Evolutionary conservation across 2,888 invertebrate genomes (phyloP).

Genomic region (Drosophila neonasuta): DNA sequence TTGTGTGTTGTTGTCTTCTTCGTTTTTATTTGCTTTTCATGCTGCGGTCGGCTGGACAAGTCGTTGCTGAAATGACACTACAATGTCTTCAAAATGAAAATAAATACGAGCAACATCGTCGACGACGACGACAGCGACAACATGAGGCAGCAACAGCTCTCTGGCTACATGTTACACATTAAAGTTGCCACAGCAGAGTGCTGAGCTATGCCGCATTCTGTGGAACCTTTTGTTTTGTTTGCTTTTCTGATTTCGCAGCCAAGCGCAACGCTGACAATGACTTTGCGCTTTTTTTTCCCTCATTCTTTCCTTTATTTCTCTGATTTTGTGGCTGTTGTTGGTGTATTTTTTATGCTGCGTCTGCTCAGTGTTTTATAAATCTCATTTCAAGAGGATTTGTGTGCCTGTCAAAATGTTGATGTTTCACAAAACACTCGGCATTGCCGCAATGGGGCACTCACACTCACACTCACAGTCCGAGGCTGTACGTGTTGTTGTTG

Average conservation of each 20-base stretch:
- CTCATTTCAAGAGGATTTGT: slow-evolving; percentile 78
- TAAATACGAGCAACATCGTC: slow-evolving; percentile 63
- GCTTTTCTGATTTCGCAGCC: slow-evolving; percentile 74
- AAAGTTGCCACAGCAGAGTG: slow-evolving; percentile 49
- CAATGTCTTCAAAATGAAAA: slow-evolving; percentile 79
- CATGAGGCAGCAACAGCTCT: slow-evolving; percentile 32
- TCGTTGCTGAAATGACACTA: slow-evolving; percentile 77
- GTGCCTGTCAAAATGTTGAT: slow-evolving; percentile 79
- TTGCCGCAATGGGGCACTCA: slow-evolving; percentile 22
- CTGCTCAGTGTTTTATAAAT: slow-evolving; percentile 75
- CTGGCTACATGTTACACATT: slow-evolving; percentile 75
- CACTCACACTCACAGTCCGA: slow-evolving; percentile 13
- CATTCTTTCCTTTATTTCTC: slow-evolving; percentile 24
- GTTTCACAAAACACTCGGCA: slow-evolving; percentile 75
- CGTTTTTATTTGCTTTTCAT: slow-evolving; percentile 69
- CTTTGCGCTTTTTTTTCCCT: slow-evolving; percentile 68
- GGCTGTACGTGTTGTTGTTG: slow-evolving; percentile 2
- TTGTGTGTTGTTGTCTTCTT: too few relatives aligned
- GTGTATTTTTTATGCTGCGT: slow-evolving; percentile 43
- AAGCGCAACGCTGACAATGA: slow-evolving; percentile 79
- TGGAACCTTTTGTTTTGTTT: slow-evolving; percentile 67
- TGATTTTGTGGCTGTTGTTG: slow-evolving; percentile 12
- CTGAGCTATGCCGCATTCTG: slow-evolving; percentile 50
- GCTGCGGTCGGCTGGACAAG: slow-evolving; percentile 66
- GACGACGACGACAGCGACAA: slow-evolving; percentile 26